These are phyloP conservation scores for Corvus moneduloides DNA, from an alignment of 2,113 vertebrate species.

Conservation along the genomic window DNA sequence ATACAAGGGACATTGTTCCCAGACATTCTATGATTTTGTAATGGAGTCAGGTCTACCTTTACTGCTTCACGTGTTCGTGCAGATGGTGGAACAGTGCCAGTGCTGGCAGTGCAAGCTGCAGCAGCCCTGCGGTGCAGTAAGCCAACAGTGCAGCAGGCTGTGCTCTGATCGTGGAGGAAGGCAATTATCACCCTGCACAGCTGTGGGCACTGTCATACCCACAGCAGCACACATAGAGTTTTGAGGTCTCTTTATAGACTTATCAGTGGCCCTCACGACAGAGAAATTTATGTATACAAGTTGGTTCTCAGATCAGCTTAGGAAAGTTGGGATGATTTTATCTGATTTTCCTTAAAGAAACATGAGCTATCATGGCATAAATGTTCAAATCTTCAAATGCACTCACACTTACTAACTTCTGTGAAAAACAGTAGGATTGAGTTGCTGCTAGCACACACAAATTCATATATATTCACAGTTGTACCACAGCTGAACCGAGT, in stretches of 20 bases:
- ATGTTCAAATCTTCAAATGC: background rate
- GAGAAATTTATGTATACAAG: background rate
- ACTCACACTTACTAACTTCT: background rate
- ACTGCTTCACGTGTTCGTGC: too few relatives aligned
- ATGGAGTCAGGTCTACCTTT: accelerated
- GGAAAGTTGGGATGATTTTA: background rate
- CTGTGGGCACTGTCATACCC: background rate
- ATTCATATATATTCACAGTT: background rate
- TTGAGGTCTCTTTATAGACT: background rate
- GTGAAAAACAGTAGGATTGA: background rate
- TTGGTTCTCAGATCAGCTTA: background rate
- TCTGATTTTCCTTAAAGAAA: background rate
- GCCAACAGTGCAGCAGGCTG: background rate
- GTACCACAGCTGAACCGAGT: background rate
- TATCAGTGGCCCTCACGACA: background rate
- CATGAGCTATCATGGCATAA: background rate
- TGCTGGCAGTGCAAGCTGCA: background rate
- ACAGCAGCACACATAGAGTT: background rate
- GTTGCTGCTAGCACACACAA: background rate
- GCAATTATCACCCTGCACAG: background rate
- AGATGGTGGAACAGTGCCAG: background rate
- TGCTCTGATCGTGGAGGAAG: accelerated
- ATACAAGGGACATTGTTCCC: accelerated
- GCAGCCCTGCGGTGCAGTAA: background rate
- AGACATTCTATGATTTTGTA: background rate